phyloP scores from a whole-genome alignment of 2,113 vertebrate genomes.

The Crotalus tigris region DNA sequence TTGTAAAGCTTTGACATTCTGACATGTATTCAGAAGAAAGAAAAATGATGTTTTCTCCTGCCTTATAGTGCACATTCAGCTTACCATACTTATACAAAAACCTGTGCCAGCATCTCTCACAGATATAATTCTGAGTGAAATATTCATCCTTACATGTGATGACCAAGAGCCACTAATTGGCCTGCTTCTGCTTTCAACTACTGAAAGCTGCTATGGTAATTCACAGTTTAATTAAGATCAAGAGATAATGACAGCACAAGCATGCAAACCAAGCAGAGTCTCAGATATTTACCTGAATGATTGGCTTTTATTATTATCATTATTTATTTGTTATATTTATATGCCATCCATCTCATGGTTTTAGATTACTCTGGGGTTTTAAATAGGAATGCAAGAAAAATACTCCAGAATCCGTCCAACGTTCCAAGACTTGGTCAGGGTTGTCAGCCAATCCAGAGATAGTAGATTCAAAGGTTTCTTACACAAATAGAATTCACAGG shows the following conservation, averaged over 20 bases:
- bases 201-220: not conserved
- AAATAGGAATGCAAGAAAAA: not conserved
- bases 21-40: not conserved
- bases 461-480: not conserved
- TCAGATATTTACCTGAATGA: not conserved
- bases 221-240: not conserved
- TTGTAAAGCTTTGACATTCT: not conserved
- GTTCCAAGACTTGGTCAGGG: not conserved
- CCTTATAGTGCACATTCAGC: not conserved
- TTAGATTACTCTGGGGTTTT: not conserved
- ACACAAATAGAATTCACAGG: not conserved
- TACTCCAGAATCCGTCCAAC: not conserved
- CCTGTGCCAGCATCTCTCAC: not conserved
- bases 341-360: not conserved
- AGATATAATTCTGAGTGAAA: not conserved
- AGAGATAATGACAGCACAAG: not conserved
- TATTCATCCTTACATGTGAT: not conserved
- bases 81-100: not conserved
- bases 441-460: not conserved
- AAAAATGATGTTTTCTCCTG: not conserved
- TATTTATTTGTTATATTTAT: not conserved
- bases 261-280: not conserved
- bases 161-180: not conserved
- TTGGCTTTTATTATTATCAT: not conserved
- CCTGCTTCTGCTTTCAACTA: not conserved